Percentiles rank a stretch among this genome's conserved stretches.
phyloP scores from a whole-genome alignment of 1,140 invertebrate species.

The Leptopilina boulardi region DNA sequence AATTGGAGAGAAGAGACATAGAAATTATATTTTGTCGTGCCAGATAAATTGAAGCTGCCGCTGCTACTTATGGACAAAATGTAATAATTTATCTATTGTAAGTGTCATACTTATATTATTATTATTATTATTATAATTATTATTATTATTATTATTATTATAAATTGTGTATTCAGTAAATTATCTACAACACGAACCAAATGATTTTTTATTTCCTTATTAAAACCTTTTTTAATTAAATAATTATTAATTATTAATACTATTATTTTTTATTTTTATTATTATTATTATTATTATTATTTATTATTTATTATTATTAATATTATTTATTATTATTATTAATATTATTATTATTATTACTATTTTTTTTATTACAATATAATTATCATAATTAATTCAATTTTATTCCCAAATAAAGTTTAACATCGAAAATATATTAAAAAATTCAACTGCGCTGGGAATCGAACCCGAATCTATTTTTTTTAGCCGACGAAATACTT shows the following conservation, averaged over 20 bases:
- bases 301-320: too few relatives aligned
- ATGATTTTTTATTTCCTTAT: neutral
- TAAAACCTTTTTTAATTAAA: neutral
- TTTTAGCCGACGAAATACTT: too few relatives aligned
- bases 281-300: too few relatives aligned
- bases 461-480: too few relatives aligned
- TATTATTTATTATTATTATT: too few relatives aligned
- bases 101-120: conserved; percentile 54
- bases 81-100: conserved; percentile 50
- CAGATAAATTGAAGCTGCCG: conserved; percentile 65
- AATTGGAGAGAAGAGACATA: conserved; percentile 40
- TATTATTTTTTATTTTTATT: neutral
- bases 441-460: too few relatives aligned
- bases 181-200: conserved; percentile 61
- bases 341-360: too few relatives aligned
- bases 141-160: conserved; percentile 47
- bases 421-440: too few relatives aligned
- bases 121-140: conserved; percentile 34
- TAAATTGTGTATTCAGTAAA: conserved; percentile 66
- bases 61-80: conserved; percentile 60
- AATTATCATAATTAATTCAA: too few relatives aligned
- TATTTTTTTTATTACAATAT: too few relatives aligned
- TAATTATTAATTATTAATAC: neutral
- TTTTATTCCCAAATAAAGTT: too few relatives aligned
- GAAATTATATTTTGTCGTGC: conserved; percentile 65